Conservation (phyloP, 2,888 invertebrate genomes). For the Drosophila mercatorum region DNA sequence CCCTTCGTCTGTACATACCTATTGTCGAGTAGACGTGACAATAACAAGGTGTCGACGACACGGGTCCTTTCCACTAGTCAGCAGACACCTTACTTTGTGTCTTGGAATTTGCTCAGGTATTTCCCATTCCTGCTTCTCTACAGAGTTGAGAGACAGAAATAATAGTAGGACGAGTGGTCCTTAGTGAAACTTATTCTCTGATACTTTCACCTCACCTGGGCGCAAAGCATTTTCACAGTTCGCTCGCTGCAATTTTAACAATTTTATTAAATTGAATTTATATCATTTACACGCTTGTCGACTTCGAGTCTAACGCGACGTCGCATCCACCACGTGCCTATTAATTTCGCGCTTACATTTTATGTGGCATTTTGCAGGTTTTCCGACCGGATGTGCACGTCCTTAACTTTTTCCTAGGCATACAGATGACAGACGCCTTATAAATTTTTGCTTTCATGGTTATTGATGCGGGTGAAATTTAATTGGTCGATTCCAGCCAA, state of each 20-base stretch:
- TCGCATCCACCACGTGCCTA: constrained; percentile 50
- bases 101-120: constrained; percentile 81
- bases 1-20: constrained; percentile 34
- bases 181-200: constrained; percentile 59
- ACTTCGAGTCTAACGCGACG: constrained; percentile 61
- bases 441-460: constrained; percentile 82
- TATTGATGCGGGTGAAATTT: constrained; percentile 82
- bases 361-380: constrained; percentile 72
- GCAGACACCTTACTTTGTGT: constrained; percentile 70
- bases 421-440: constrained; percentile 38
- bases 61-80: constrained; percentile 30
- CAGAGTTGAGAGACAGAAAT: neutral
- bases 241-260: constrained; percentile 82
- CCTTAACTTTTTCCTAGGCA: constrained; percentile 37
- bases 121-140: constrained; percentile 48
- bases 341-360: constrained; percentile 75
- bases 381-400: constrained; percentile 36
- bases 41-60: constrained; percentile 27
- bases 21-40: constrained; percentile 18
- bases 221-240: constrained; percentile 79
- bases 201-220: constrained; percentile 80
- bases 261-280: constrained; percentile 84
- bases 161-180: constrained; percentile 22
- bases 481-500: constrained; percentile 72
- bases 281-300: constrained; percentile 83